A percentile compares a stretch with the other conserved stretches of the same genome.
These are phyloP conservation scores for Triplophysa dalaica DNA, from an alignment of 2,113 vertebrate species.

Conservation along the genomic window DNA sequence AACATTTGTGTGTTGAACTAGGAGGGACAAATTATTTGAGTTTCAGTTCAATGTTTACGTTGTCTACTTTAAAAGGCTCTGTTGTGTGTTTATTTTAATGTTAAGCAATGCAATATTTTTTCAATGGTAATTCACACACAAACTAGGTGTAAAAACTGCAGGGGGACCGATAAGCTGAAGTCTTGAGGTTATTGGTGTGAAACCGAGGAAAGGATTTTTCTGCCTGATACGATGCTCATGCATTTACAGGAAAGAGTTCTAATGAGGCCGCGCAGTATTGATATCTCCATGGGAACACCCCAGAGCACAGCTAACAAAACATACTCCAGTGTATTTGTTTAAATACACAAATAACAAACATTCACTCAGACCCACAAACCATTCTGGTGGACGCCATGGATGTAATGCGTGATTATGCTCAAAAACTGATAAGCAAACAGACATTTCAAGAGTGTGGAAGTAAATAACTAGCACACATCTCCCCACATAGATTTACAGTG, in stretches of 20 bases:
- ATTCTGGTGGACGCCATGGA: background rate
- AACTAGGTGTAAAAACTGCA: background rate
- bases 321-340: slow-evolving; percentile 57
- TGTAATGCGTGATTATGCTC: slow-evolving; percentile 6
- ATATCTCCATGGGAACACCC: slow-evolving; percentile 72
- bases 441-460: background rate
- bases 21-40: no score
- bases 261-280: slow-evolving; percentile 62
- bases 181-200: slow-evolving; percentile 32
- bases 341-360: slow-evolving; percentile 47
- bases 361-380: background rate
- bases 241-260: slow-evolving; percentile 57
- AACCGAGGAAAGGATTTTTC: slow-evolving; percentile 49
- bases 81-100: background rate
- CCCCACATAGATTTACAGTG: no score
- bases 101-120: slow-evolving; percentile 18
- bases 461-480: background rate
- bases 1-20: no score
- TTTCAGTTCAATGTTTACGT: background rate
- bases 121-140: background rate
- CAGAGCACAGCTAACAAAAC: slow-evolving; percentile 59
- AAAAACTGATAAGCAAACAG: background rate
- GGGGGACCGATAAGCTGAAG: slow-evolving; percentile 33
- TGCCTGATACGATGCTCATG: slow-evolving; percentile 51
- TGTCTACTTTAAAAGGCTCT: background rate